phyloP scores from a whole-genome alignment of 1,140 invertebrate genomes.

The Dryas iulia region DNA sequence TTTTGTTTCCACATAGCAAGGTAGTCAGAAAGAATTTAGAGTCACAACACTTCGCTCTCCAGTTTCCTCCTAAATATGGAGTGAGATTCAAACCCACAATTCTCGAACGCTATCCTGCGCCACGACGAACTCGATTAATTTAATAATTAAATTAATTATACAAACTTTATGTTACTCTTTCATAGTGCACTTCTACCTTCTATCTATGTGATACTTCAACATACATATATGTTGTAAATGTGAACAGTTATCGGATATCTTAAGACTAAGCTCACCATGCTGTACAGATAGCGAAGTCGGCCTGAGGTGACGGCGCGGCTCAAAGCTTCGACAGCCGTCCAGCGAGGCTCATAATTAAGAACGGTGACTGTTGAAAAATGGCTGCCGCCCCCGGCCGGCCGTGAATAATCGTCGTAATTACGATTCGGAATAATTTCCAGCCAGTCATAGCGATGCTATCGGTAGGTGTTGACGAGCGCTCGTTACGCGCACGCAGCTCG shows the following conservation, averaged over 20 bases:
- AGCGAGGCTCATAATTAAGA: conserved; percentile 78
- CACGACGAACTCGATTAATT: no score
- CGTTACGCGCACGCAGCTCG: conserved; percentile 72
- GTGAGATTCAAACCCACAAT: no score
- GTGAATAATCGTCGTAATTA: conserved; percentile 80
- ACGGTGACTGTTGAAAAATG: conserved; percentile 81
- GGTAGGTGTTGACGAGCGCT: conserved; percentile 76
- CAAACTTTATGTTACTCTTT: neutral
- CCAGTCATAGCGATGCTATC: conserved; percentile 80
- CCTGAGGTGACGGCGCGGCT: conserved; percentile 75
- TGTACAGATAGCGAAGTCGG: conserved; percentile 48
- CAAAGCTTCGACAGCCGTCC: conserved; percentile 79
- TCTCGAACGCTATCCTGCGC: no score
- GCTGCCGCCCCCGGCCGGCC: conserved; percentile 77
- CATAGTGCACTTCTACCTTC: neutral
- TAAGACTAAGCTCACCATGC: conserved; percentile 36
- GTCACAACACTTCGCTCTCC: no score
- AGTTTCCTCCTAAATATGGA: no score
- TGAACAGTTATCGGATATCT: conserved; percentile 29
- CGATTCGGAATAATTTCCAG: conserved; percentile 80
- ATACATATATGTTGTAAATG: neutral
- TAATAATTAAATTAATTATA: neutral
- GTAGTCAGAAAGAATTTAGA: no score
- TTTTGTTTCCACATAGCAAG: no score
- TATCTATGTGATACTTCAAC: neutral